phyloP scores from a whole-genome alignment of 2,797 vertebrate genomes.

The Danio choprae region DNA sequence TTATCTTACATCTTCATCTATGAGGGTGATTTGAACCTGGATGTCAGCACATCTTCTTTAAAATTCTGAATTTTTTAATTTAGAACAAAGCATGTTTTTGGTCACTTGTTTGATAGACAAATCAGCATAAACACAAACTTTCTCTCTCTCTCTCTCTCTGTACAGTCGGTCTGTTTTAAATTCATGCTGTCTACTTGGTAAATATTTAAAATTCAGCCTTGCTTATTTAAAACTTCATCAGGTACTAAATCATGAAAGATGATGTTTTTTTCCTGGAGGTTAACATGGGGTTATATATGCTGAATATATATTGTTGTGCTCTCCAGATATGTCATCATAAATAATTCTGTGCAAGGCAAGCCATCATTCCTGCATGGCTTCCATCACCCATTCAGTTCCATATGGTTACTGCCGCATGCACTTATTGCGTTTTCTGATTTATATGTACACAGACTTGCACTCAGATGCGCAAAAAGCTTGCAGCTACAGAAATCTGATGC shows the following conservation, averaged over 20 bases:
- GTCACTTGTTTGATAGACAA: background rate
- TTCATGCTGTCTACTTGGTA: background rate
- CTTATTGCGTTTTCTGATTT: slow-evolving; percentile 32
- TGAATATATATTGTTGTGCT: background rate
- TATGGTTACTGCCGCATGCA: slow-evolving; percentile 29
- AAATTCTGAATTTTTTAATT: too few relatives aligned
- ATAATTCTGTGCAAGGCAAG: background rate
- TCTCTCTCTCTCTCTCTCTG: background rate
- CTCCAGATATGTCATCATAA: slow-evolving; percentile 24
- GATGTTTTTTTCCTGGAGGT: background rate
- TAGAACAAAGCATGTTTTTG: background rate
- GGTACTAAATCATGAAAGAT: background rate
- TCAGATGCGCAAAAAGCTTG: background rate
- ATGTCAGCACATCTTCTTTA: background rate
- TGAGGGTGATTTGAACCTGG: background rate
- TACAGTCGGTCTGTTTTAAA: background rate
- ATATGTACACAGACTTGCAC: slow-evolving; percentile 14
- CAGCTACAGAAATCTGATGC: background rate
- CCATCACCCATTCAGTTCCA: slow-evolving; percentile 29
- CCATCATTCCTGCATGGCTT: slow-evolving; percentile 16
- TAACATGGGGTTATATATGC: background rate
- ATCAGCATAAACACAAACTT: background rate
- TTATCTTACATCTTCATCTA: slow-evolving; percentile 2
- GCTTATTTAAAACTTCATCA: background rate
- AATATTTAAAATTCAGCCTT: background rate